phyloP scores from a whole-genome alignment of 64 coral and sea anemone genomes.

The Porites lutea region DNA sequence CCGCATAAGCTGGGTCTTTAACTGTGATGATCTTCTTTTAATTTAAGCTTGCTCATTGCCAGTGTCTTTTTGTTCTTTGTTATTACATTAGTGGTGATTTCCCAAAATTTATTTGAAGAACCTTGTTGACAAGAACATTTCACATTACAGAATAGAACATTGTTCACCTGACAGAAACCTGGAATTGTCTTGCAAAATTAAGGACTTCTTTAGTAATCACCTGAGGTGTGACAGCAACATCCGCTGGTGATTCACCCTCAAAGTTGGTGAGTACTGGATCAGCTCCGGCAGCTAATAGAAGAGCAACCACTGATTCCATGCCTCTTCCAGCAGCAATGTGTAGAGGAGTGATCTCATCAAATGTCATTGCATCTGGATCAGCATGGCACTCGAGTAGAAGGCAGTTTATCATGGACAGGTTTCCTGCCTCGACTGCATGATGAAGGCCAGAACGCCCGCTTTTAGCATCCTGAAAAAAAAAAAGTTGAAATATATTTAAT shows the following conservation, averaged over 20 bases:
- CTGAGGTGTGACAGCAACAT: constrained; percentile 55
- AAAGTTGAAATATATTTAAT: not conserved
- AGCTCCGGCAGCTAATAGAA: constrained; percentile 87
- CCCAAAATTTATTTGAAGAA: not conserved
- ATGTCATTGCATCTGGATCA: constrained; percentile 66
- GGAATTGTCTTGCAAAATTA: constrained; percentile 3
- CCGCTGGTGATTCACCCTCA: constrained; percentile 71
- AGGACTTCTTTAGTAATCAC: constrained; percentile 49
- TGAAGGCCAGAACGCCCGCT: constrained; percentile 88
- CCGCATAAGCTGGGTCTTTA: too few species aligned
- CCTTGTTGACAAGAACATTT: not conserved
- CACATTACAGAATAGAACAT: not conserved
- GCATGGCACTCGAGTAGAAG: constrained; percentile 80
- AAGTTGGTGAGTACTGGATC: constrained; percentile 66
- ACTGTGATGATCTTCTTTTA: too few species aligned
- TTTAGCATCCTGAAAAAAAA: constrained; percentile 76
- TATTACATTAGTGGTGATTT: too few species aligned
- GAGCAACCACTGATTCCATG: constrained; percentile 64
- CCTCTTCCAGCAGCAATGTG: constrained; percentile 91
- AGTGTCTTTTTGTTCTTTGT: too few species aligned
- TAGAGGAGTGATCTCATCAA: constrained; percentile 81
- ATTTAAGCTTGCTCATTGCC: too few species aligned
- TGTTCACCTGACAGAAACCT: constrained; percentile 34
- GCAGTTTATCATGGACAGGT: constrained; percentile 82
- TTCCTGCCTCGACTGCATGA: constrained; percentile 80